phyloP scores from a whole-genome alignment of 2,888 invertebrate genomes.

The Odontothrips loti region DNA sequence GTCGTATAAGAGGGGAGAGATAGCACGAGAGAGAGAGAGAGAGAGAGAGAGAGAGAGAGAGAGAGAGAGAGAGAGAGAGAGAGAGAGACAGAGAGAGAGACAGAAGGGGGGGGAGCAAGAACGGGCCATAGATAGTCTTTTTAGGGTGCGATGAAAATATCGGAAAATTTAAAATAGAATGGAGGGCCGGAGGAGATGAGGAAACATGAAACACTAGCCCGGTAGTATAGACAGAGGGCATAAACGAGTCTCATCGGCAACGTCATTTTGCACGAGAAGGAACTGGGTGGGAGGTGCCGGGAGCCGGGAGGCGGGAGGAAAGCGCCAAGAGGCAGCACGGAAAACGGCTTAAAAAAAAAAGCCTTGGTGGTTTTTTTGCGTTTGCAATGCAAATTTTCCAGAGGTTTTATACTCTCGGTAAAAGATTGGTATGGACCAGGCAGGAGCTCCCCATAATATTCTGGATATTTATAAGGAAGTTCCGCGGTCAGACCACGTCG shows the following conservation, averaged over 20 bases:
- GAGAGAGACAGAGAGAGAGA: constrained; percentile 27
- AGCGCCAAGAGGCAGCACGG: constrained; percentile 14
- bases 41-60: constrained; percentile 32
- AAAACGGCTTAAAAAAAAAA: not conserved
- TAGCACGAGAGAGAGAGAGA: constrained; percentile 28
- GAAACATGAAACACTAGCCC: too few relatives aligned
- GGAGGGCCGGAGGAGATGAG: too few relatives aligned
- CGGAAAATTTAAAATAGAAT: not conserved
- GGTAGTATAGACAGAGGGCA: not conserved
- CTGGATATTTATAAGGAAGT: too few relatives aligned
- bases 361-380: too few relatives aligned
- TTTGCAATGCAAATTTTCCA: not conserved
- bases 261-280: constrained; percentile 32
- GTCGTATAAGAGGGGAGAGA: constrained; percentile 10
- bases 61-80: constrained; percentile 32
- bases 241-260: constrained; percentile 35
- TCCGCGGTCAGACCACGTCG: too few relatives aligned
- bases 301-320: constrained; percentile 28
- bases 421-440: not conserved
- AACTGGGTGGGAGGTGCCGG: too few relatives aligned
- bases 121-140: constrained; percentile 16
- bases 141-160: constrained; percentile 27
- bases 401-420: not conserved
- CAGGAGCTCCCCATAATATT: too few relatives aligned
- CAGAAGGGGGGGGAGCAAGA: constrained; percentile 22